A percentile compares a stretch with the other conserved stretches of the same genome.
These are phyloP conservation scores for Ammodramus savannarum DNA, from an alignment of 2,113 vertebrate genomes.

Conservation along the genomic window DNA sequence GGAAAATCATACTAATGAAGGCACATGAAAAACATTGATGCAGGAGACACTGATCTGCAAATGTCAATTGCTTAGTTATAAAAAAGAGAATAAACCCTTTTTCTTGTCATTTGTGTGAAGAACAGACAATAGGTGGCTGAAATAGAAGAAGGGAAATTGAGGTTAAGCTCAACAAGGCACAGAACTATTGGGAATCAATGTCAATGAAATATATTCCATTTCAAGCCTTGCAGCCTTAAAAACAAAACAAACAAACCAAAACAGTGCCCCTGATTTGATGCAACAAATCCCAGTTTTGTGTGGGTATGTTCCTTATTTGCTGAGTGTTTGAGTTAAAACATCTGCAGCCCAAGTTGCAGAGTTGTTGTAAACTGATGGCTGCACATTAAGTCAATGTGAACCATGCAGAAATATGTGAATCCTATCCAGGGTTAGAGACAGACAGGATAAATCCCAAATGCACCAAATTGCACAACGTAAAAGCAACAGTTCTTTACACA, in stretches of 20 bases:
- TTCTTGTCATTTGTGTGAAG: not conserved
- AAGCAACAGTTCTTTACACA: not conserved
- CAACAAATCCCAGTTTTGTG: not conserved
- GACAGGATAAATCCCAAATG: not conserved
- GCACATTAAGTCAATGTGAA: not conserved
- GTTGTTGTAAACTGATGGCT: not conserved
- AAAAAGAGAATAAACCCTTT: not conserved
- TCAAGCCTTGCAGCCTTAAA: not conserved
- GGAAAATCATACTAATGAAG: not conserved
- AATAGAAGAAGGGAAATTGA: not conserved
- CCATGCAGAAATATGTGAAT: not conserved
- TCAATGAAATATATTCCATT: not conserved
- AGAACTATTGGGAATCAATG: not conserved
- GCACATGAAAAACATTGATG: not conserved
- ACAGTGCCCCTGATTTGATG: not conserved
- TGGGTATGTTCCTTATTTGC: not conserved
- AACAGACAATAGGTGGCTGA: not conserved
- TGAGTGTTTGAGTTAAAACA: not conserved
- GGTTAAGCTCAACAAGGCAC: not conserved
- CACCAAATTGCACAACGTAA: not conserved
- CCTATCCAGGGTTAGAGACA: not conserved
- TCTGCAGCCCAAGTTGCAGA: not conserved
- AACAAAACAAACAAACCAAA: not conserved
- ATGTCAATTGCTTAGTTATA: not conserved
- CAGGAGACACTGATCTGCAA: not conserved